Percentiles rank a stretch among this genome's conserved stretches.
Conservation (phyloP, 2,797 vertebrate genomes). For the Mus minutoides region DNA sequence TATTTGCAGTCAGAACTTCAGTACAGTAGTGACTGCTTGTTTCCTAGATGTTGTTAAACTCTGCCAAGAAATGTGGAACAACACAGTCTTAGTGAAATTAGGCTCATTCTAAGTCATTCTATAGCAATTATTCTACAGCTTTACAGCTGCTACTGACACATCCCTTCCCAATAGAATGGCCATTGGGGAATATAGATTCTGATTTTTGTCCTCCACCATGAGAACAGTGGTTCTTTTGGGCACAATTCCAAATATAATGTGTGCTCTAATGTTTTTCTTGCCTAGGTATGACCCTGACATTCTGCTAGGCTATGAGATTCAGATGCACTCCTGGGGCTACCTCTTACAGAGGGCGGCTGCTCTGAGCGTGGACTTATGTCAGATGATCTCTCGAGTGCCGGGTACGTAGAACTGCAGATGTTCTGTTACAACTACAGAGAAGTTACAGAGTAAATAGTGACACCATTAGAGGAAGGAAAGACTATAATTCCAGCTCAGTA, state of each 20-base stretch:
- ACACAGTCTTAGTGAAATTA: slow-evolving; percentile 18
- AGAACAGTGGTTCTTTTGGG: slow-evolving; percentile 14
- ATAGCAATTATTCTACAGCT: neutral
- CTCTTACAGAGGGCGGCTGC: slow-evolving; percentile 95
- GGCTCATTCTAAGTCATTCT: neutral
- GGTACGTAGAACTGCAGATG: slow-evolving; percentile 86
- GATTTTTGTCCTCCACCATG: slow-evolving; percentile 34
- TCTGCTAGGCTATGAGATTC: slow-evolving; percentile 97
- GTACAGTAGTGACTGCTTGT: neutral
- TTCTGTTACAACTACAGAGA: slow-evolving; percentile 42
- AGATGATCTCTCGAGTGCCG: slow-evolving; percentile 96
- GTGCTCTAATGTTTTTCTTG: slow-evolving; percentile 53
- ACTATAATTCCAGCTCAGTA: neutral
- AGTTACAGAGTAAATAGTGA: slow-evolving; percentile 41
- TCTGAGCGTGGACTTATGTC: slow-evolving; percentile 93
- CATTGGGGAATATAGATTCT: slow-evolving; percentile 1
- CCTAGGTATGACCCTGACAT: slow-evolving; percentile 98
- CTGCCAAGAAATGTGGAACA: slow-evolving; percentile 20
- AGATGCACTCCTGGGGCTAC: slow-evolving; percentile 99
- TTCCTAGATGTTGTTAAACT: neutral
- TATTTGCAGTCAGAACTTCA: neutral
- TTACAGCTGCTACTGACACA: neutral
- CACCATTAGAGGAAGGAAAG: neutral
- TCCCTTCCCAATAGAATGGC: neutral
- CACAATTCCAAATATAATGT: slow-evolving; percentile 43